Evolutionary conservation across 2,888 invertebrate species (phyloP), one percentile per base, ranked within the genome.

Genomic region (Incurvaria masculella): DNA sequence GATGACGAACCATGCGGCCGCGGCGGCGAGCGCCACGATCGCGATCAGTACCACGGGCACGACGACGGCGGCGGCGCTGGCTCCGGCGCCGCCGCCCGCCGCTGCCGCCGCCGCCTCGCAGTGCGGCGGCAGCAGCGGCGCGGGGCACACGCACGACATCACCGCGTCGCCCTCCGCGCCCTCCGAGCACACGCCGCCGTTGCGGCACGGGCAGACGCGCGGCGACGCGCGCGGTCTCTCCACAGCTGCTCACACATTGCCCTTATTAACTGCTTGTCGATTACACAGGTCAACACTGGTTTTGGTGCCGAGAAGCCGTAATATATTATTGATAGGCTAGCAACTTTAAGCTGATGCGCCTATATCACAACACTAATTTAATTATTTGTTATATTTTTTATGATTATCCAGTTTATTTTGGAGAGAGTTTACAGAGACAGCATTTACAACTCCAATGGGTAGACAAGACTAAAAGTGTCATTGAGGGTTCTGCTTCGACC

Each of bases 1-100:
- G 48, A 91, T 80, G 64, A 92, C 86, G 72, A 91, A 86, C 82
- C 91, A 91, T 21, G 90, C 86, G 26, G 88, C 91, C 14, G 86
- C 86, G 16, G 86, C 89, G 17, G 82, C 86, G 41, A 87, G 78
- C 49, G 88, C 74, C 19, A 93, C 80, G 57, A 94, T 66, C 45
- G 93, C 63, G 51, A 91, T 80, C 21, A 94, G 85, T 64, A 94
- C 83, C 58, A 93, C 85, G 4, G 94, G 93, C 56, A 94, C 86
- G 44, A 92, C 80, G 50, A 94, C 86, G 10, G 91, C 88, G 1
- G 90, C 85, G 1, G 87, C 80, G 54, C 72, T 81, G 6, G 80
- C 72, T 4, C 80, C 72, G 52, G 80, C 79, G 46, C 83, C 79
- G 26, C 81, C 79, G 44, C 84, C 81, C 11, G 81, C 75, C 1